Evolutionary conservation across 1,140 invertebrate species (phyloP).

Genomic region (Helicoverpa zea): DNA sequence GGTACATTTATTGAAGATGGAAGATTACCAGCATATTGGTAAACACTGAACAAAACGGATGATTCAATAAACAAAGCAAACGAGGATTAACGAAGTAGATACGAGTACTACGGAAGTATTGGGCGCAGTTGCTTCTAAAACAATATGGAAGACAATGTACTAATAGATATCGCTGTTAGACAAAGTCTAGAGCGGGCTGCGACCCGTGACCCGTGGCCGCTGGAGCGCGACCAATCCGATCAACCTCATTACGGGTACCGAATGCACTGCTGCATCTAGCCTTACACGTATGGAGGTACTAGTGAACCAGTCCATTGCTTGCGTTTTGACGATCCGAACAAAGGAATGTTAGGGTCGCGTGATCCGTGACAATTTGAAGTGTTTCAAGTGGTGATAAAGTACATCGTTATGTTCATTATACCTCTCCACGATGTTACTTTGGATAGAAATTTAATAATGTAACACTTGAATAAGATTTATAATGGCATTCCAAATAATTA

Average conservation of each 20-base stretch:
- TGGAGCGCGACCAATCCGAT: constrained; percentile 64
- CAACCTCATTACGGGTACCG: constrained; percentile 61
- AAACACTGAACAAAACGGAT: constrained; percentile 9
- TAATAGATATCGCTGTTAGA: constrained; percentile 47
- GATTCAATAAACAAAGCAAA: constrained; percentile 25
- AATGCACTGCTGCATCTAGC: constrained; percentile 49
- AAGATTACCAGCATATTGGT: constrained; percentile 2
- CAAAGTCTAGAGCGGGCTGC: constrained; percentile 48
- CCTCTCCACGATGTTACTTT: neutral
- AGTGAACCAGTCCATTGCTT: neutral
- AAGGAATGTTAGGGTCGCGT: constrained; percentile 6
- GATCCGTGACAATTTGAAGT: constrained; percentile 14
- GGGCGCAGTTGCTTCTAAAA: constrained; percentile 26
- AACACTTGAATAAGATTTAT: neutral
- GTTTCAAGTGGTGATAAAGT: neutral
- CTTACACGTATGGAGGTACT: constrained; percentile 11
- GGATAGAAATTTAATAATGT: neutral
- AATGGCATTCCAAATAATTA: no score
- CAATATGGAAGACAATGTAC: constrained; percentile 41
- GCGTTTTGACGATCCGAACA: neutral
- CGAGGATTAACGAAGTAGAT: neutral
- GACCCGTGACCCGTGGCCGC: constrained; percentile 62
- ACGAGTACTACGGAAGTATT: neutral
- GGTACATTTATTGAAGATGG: constrained; percentile 12
- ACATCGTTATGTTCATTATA: neutral